phyloP scores from a whole-genome alignment of 1,140 invertebrate species.

The Geopemphigus sp. region DNA sequence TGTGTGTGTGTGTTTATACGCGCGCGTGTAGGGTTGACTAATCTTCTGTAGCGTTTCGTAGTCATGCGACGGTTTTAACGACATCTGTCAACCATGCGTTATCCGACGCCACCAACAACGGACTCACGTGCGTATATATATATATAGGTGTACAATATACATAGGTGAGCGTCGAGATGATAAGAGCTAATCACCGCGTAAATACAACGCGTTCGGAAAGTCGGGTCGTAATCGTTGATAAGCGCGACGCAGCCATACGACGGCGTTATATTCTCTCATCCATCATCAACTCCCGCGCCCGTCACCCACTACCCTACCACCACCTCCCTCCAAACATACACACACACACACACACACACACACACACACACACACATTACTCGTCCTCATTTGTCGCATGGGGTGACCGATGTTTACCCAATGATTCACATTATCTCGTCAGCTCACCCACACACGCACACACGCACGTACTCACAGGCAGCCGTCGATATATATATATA shows the following conservation, averaged over 20 bases:
- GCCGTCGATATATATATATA: too few species aligned
- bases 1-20: not conserved
- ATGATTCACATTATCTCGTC: constrained; percentile 48
- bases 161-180: constrained; percentile 37
- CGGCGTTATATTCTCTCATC: not conserved
- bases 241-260: not conserved
- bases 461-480: not conserved
- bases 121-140: not conserved
- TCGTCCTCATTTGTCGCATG: not conserved
- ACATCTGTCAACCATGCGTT: constrained; percentile 45
- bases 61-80: constrained; percentile 40
- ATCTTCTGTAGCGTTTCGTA: constrained; percentile 40
- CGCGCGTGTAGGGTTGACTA: constrained; percentile 29
- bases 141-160: too few species aligned
- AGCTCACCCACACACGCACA: constrained; percentile 12
- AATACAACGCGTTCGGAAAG: constrained; percentile 40
- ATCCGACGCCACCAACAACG: constrained; percentile 34
- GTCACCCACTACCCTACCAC: not conserved
- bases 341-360: too few species aligned
- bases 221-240: constrained; percentile 41
- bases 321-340: not conserved
- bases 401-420: constrained; percentile 39
- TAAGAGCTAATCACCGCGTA: constrained; percentile 47
- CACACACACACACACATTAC: too few species aligned
- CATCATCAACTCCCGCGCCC: constrained; percentile 4